Percentiles rank a stretch among this genome's conserved stretches.
Evolutionary conservation across 37 sponge, comb jelly and placozoan genomes (phyloP).

Genomic region (Cliona cf. orientalis): DNA sequence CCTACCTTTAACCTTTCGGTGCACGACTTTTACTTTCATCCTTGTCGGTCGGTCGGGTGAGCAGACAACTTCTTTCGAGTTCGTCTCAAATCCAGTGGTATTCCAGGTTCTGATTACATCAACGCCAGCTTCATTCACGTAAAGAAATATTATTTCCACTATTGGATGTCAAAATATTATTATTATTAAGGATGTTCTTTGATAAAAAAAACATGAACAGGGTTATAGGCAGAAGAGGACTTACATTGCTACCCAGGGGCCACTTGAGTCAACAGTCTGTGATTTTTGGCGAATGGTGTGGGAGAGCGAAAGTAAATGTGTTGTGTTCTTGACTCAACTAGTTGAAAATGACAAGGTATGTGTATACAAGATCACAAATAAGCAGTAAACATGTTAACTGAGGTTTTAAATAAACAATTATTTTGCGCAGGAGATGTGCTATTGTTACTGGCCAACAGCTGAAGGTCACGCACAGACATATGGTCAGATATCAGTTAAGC

Average conservation of each 20-base stretch:
- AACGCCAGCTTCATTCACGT: slow-evolving; percentile 65
- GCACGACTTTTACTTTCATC: background rate
- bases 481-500: slow-evolving; percentile 32
- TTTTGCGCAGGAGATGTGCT: slow-evolving; percentile 36
- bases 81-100: slow-evolving; percentile 26
- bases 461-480: slow-evolving; percentile 16
- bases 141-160: background rate
- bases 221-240: slow-evolving; percentile 36
- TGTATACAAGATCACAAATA: background rate
- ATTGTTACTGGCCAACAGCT: slow-evolving; percentile 55
- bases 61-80: slow-evolving; percentile 31
- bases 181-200: background rate
- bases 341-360: slow-evolving; percentile 35
- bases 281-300: slow-evolving; percentile 85
- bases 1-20: background rate
- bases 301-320: slow-evolving; percentile 33
- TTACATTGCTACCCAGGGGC: slow-evolving; percentile 82
- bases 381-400: background rate
- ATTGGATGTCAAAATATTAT: too few relatives aligned
- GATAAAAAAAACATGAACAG: slow-evolving; percentile 7
- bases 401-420: background rate
- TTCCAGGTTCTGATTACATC: slow-evolving; percentile 61
- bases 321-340: slow-evolving; percentile 45
- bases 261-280: slow-evolving; percentile 52
- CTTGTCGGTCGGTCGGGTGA: background rate